Evolutionary conservation across 2,113 vertebrate genomes (phyloP), one percentile per base, ranked within the genome.

Genomic region (Myanophis thanlyinensis): DNA sequence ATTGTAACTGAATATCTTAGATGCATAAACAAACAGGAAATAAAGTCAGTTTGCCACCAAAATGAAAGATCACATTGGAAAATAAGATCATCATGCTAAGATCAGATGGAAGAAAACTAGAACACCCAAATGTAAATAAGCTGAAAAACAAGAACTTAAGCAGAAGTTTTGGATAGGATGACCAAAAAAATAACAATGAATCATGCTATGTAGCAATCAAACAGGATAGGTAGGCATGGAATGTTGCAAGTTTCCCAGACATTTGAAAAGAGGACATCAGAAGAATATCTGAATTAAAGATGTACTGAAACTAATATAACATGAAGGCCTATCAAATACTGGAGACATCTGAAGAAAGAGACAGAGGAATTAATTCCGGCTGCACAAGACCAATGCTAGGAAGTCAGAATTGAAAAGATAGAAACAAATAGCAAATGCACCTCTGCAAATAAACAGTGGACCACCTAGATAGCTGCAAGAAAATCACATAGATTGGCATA

Each of bases 31-130:
- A 10, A 47, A 85, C 20, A 84, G 8, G 23, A 47, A 85, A 44
- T 30, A 85, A 85, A 47, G 22, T 23, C 80, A 46, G 90, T 96
- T 90, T n/a, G 30, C 13, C 62, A 73, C n/a, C n/a, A 73, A 73
- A 73, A 35, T 35, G 62, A 35, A 73, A 5, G 12, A 35, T 35
- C 62, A 73, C 30, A n/a, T n/a, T 67, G 30, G 59, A 67, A 67
- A n/a, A n/a, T 67, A 67, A 67, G 11, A n/a, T 15, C 59, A 67
- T 27, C 59, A 67, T n/a, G 12, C 12, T 67, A 67, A 67, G 12
- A 6, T 73, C 62, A 73, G 13, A 35, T 35, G 5, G 30, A 35
- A 67, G 30, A 12, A n/a, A 59, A 3, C 25, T 59, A 59, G 1
- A 62, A 30, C 27, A 62, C 3, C 25, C 27, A 30, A 73, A 73